Base-by-base conservation (phyloP, 2,113 vertebrate genomes). In the Spermophilus dauricus region DNA sequence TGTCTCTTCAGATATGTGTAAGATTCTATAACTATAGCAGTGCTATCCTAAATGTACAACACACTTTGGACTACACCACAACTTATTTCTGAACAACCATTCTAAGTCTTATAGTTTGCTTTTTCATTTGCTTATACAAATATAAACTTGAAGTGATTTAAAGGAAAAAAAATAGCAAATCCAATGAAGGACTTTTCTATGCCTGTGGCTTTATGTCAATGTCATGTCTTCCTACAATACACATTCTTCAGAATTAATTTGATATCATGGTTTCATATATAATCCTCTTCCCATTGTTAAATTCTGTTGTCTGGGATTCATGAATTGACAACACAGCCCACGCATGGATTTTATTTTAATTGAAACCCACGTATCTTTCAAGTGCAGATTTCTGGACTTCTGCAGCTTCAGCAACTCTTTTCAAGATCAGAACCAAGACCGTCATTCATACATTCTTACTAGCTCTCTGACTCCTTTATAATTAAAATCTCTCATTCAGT, bases 191-290 rank as follows among this genome's bases (percentile, higher is more conserved):
- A 51, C 58, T 93, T 85, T 11, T 28, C 1, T 5, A 6, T 78
- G 1, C 0, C 18, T 48, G 6, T 1, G 73, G 16, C 2, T 86
- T 63, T 73, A 91, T 91, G 95, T 95, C 37, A 80, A n/a, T 4
- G 3, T 10, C 30, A 8, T 6, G 4, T 28, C 24, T 88, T 73
- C 48, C 12, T 28, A 4, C 70, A 77, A 53, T 48, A 72, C 4
- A 32, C 3, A 75, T 63, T 86, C 32, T 94, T 91, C 18, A 86
- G 12, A 94, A 93, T 45, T 89, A 18, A 4, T 81, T 85, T 94
- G 6, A 85, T 73, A 61, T 14, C 11, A 72, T 70, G 26, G 7
- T 12, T 45, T 88, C 80, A 9, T 58, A 89, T n/a, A 51, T 80
- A 45, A 86, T 86, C 9, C 3, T 88, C 22, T 92, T 84, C 8